Evolutionary conservation across 2,888 invertebrate species (phyloP), one percentile per base, ranked within the genome.

Genomic region (Macroteleia sp.): DNA sequence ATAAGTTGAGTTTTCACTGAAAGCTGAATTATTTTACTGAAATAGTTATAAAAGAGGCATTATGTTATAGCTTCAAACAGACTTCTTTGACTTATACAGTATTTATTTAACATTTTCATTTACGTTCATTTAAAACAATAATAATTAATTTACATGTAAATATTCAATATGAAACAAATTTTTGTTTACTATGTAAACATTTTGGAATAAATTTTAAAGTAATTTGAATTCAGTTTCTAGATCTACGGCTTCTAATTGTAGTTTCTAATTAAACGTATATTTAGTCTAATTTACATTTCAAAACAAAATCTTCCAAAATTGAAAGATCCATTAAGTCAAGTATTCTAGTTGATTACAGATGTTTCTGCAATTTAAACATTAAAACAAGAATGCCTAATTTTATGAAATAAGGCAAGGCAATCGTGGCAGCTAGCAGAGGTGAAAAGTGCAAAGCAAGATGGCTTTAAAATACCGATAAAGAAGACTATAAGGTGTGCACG

Each of bases 401-500:
- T 61, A 64, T 64, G 42, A 64, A 64, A 32, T 44, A 52, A 52
- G 12, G 42, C 34, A 25, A 42, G 20, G 34, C 64, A 64, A 64
- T 52, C 52, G 39, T 25, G 22, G 22, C 52, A 20, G 32, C 19
- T 16, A 30, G 14, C 14, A 50, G 50, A 70, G 52, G 59, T 36
- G 42, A 34, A 59, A 59, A 44, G 52, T 30, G 20, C 28, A 14
- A 28, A 20, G 61, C 41, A 30, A 59, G 48, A 36, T 25, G 9
- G 42, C 41, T 67, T 16, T 41, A 52, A 52, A 67, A 62, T 48
- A 44, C 20, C 62, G 70, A 44, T 64, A 67, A 70, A 69, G 75
- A 57, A 66, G 48, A 41, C 62, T 54, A 48, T 48, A 41, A 48
- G 71, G 74, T 78, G 78, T 80, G 75, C 44, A 52, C 22, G 79